Evolutionary conservation across 2,888 invertebrate genomes (phyloP), one percentile per base, ranked within the genome.

Genomic region (Tetrapedia diversipes): DNA sequence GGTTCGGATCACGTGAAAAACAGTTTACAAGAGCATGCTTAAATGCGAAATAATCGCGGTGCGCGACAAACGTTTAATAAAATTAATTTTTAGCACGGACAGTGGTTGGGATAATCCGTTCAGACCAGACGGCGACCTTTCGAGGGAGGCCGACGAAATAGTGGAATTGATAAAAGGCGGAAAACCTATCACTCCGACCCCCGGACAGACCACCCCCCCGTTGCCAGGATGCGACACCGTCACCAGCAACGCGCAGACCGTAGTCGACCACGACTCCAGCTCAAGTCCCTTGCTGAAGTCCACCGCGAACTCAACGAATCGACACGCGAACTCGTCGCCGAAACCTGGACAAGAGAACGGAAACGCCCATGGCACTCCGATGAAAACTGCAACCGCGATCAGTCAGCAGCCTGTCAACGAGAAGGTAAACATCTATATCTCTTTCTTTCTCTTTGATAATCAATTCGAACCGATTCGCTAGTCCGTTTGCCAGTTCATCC

Each of bases 21-120:
- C n/a, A n/a, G n/a, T n/a, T n/a, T n/a, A n/a, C n/a, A n/a, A n/a
- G n/a, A n/a, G n/a, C n/a, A n/a, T n/a, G n/a, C n/a, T n/a, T n/a
- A n/a, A n/a, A n/a, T n/a, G n/a, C n/a, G n/a, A n/a, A n/a, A n/a
- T n/a, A n/a, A n/a, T n/a, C n/a, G n/a, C n/a, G n/a, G n/a, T n/a
- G n/a, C n/a, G n/a, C n/a, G n/a, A n/a, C n/a, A n/a, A n/a, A n/a
- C n/a, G n/a, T n/a, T n/a, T n/a, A n/a, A n/a, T n/a, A 4, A 34
- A 70, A 60, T 63, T 45, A 61, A 66, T 69, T 80, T 93, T 19
- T 94, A 98, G 98, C 93, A 96, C 97, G 92, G 98, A 98, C 92
- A 98, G 97, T 90, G 98, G 98, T 83, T 97, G 98, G 96, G 98
- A 99, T 93, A 99, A 98, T 93, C 98, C 98, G 71, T 99, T 99